These are phyloP conservation scores for Spea bombifrons DNA, from an alignment of 2,113 vertebrate genomes.

Conservation along the genomic window DNA sequence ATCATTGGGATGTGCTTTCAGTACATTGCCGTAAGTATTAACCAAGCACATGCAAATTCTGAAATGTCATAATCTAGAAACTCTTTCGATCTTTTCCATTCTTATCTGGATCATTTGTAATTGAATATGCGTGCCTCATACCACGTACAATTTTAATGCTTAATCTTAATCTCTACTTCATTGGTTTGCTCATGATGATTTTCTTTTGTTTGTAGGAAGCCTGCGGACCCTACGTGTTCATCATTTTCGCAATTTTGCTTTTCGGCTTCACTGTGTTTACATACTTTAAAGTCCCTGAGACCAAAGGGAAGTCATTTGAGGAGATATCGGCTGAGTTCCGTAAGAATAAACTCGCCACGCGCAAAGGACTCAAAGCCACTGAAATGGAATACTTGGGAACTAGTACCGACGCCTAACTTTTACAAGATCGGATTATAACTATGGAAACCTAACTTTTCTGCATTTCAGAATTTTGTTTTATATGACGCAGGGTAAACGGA, in stretches of 20 bases:
- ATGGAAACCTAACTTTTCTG: background rate
- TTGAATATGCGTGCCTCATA: too few relatives aligned
- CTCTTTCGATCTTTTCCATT: too few relatives aligned
- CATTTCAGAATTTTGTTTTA: slow-evolving; percentile 12
- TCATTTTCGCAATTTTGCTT: slow-evolving; percentile 79
- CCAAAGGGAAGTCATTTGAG: slow-evolving; percentile 89
- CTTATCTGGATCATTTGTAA: too few relatives aligned
- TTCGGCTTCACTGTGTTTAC: slow-evolving; percentile 78
- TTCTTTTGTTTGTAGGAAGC: slow-evolving; percentile 63
- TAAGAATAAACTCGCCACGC: slow-evolving; percentile 55
- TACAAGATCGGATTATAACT: background rate
- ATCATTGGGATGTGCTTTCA: slow-evolving; percentile 88
- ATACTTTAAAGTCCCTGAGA: slow-evolving; percentile 86
- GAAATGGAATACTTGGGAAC: slow-evolving; percentile 79
- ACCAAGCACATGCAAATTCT: background rate
- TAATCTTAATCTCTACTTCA: background rate
- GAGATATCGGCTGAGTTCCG: slow-evolving; percentile 84
- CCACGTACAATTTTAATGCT: background rate
- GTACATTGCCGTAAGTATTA: slow-evolving; percentile 78
- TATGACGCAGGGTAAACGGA: slow-evolving; percentile 26
- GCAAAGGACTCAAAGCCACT: slow-evolving; percentile 43
- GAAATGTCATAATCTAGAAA: too few relatives aligned
- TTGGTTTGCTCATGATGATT: background rate
- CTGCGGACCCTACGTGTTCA: slow-evolving; percentile 78
- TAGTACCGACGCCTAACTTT: slow-evolving; percentile 64